Base-by-base conservation (phyloP, 1,140 invertebrate species). In the Drosophila dunni region DNA sequence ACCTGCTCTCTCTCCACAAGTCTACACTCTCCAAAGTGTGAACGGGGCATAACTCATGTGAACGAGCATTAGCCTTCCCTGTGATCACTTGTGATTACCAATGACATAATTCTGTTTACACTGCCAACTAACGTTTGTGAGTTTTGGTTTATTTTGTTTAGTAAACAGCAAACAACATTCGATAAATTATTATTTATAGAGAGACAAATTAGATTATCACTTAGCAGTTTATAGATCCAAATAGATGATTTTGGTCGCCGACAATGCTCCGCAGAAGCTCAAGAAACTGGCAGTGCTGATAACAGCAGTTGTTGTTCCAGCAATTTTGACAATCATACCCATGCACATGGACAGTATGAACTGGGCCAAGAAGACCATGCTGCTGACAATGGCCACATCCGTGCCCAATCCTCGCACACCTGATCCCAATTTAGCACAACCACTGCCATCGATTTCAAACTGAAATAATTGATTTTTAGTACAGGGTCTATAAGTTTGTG, bases 301-400 rank as follows among this genome's bases (percentile, higher is more conserved):
- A 24, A 99, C 97, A 0, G 97, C 96, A 0, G 97, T 96, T 0
- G 97, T 98, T n/a, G 97, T 97, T 29, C 96, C 96, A 1, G 96
- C 95, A 1, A 94, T 90, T 45, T 95, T 95, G 1, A 99, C 96
- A 48, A 98, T 96, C 5, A 95, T 95, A 0, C 98, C 98, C 94
- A 98, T 96, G 73, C 95, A 96, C 45, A 97, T 93, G 0, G 97
- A 98, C 3, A 99, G 93, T 8, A 97, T 93, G 78, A 99, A 98
- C 93, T 99, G 98, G 0, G 97, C 98, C 44, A 98, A 93, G 92
- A 99, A 99, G 1, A 99, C 98, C 96, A 98, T 98, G 78, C 96
- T 97, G 75, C 97, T 97, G 17, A 99, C 96, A 62, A 98, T 95
- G 0, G 97, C 98, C 0, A 99, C 95, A 91, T 99, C 98, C 0